Evolutionary conservation across 2,113 vertebrate genomes (phyloP).

Genomic region (Cheirogaleus medius): DNA sequence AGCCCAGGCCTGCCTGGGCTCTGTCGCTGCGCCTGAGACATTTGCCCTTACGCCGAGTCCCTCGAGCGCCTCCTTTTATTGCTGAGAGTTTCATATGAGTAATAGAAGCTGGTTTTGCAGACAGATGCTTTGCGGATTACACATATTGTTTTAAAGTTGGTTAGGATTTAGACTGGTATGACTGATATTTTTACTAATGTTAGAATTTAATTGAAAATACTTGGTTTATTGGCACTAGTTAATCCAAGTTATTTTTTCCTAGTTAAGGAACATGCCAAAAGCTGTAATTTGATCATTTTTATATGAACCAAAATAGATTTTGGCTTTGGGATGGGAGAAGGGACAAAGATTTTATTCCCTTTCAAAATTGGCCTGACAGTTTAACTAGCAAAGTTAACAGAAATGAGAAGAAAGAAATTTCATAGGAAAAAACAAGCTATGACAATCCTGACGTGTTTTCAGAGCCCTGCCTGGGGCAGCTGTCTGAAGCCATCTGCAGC

Average conservation of each 20-base stretch:
- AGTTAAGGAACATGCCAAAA: constrained; percentile 46
- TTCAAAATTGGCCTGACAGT: constrained; percentile 40
- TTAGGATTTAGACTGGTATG: constrained; percentile 54
- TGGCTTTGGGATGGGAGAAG: constrained; percentile 44
- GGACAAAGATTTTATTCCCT: constrained; percentile 41
- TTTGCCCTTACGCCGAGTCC: not conserved
- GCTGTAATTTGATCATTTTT: constrained; percentile 76
- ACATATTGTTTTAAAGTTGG: constrained; percentile 4
- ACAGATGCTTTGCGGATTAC: constrained; percentile 47
- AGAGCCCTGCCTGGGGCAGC: not conserved
- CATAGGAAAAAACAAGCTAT: constrained; percentile 21
- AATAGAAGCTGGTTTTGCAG: constrained; percentile 46
- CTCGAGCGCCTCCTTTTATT: constrained; percentile 31
- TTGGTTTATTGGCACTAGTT: constrained; percentile 69
- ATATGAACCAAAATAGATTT: constrained; percentile 67
- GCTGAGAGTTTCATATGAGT: not conserved
- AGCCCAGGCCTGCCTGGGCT: not conserved
- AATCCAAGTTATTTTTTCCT: constrained; percentile 76
- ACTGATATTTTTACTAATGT: constrained; percentile 51
- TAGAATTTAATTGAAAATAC: constrained; percentile 75
- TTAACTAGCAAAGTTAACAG: constrained; percentile 65
- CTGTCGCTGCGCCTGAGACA: not conserved
- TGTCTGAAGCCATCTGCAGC: not conserved
- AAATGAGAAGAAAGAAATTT: constrained; percentile 66
- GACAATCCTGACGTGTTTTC: constrained; percentile 43